These are phyloP conservation scores for Zophobas morio DNA, from an alignment of 1,140 invertebrate species.

Conservation along the genomic window DNA sequence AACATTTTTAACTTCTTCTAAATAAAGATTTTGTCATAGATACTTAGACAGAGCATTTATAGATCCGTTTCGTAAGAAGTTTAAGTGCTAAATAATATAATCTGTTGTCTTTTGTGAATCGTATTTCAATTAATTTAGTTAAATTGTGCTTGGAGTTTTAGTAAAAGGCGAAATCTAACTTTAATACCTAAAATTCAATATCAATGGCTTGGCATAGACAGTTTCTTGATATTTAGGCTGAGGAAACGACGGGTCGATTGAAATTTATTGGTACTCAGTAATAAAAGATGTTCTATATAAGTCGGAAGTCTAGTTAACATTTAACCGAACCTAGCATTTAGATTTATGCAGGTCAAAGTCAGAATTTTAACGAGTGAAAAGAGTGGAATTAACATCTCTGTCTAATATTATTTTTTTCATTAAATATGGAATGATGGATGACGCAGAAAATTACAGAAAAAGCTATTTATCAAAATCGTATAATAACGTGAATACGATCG, in stretches of 20 bases:
- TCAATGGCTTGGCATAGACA: no score
- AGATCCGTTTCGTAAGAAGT: no score
- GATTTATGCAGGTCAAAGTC: background rate
- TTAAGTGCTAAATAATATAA: no score
- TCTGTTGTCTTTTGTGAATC: no score
- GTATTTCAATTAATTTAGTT: no score
- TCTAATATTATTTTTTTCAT: constrained; percentile 26
- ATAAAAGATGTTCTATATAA: background rate
- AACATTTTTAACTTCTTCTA: no score
- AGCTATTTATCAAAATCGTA: constrained; percentile 33
- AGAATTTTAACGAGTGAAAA: constrained; percentile 14
- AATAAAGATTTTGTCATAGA: no score
- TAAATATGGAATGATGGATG: constrained; percentile 22
- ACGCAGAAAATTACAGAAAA: constrained; percentile 25
- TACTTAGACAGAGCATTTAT: no score
- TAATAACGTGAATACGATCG: constrained; percentile 26
- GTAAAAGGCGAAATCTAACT: no score
- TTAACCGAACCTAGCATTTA: constrained; percentile 3
- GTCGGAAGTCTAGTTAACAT: background rate
- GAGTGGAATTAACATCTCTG: constrained; percentile 12
- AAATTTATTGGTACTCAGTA: background rate
- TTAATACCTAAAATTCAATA: no score
- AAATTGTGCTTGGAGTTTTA: no score
- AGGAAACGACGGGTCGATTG: background rate
- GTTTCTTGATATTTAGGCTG: background rate